Evolutionary conservation across 2,797 vertebrate species (phyloP).

Genomic region (Arctocebus calabarensis): DNA sequence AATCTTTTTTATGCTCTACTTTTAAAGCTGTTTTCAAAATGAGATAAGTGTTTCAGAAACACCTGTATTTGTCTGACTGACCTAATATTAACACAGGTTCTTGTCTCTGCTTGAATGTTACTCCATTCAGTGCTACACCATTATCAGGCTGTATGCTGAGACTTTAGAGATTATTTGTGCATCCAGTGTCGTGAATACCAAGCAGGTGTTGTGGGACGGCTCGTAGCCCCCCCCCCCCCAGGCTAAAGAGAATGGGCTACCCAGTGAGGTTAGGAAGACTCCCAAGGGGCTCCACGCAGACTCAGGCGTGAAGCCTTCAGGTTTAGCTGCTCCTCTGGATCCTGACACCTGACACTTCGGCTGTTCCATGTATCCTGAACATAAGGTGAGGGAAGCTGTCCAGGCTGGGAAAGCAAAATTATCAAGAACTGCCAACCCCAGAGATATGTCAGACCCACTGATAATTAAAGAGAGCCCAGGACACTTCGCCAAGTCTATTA

Average conservation of each 20-base stretch:
- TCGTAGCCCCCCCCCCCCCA: not conserved
- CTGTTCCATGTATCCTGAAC: conserved; percentile 9
- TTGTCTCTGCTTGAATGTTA: conserved; percentile 28
- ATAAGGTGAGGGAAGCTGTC: not conserved
- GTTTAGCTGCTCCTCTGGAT: not conserved
- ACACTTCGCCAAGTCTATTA: not conserved
- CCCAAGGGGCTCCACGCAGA: not conserved
- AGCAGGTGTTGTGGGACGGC: not conserved
- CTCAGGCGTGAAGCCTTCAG: not conserved
- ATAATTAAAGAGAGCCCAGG: not conserved
- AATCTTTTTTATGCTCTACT: conserved; percentile 73
- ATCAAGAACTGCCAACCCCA: conserved; percentile 57
- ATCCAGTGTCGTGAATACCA: not conserved
- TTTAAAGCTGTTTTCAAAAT: conserved; percentile 71
- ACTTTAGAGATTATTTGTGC: not conserved
- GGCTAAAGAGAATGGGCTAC: not conserved
- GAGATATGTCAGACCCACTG: not conserved
- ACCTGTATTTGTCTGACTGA: conserved; percentile 71
- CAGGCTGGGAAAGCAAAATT: conserved; percentile 34
- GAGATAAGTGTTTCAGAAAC: conserved; percentile 77
- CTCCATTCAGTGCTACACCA: conserved; percentile 3
- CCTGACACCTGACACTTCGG: not conserved
- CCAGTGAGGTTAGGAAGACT: not conserved
- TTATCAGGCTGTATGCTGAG: not conserved
- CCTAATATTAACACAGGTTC: conserved; percentile 76